Base-by-base conservation (phyloP, 1,140 invertebrate genomes). In the Brachionus manjavacas region DNA sequence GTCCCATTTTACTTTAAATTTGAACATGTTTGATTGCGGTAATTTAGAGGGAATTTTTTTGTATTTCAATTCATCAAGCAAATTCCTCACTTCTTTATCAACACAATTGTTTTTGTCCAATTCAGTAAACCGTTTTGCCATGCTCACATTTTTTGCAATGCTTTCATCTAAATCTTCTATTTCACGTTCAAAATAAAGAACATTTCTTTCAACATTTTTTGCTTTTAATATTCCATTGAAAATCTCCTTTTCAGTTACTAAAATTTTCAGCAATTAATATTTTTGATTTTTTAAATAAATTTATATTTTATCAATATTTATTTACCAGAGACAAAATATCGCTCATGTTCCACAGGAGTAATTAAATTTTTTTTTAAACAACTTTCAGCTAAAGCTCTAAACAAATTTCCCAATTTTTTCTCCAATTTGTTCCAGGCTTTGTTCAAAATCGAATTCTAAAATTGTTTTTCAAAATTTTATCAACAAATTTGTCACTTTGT, bases 51-150 rank as follows among this genome's bases (percentile, higher is more conserved):
- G 68, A 16, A 68, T 85, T 83, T 39, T 78, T 52, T 68, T 83
- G 16, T 78, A 35, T 85, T 72, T 85, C 49, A 83, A 84, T 49
- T 83, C 78, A 80, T 68, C 43, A n/a, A 79, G 66, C 23, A 35
- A 84, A 52, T 1, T 70, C 39, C 16, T 46, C 12, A 66, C 55
- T 41, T 8, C 52, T 16, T 11, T 76, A 31, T 83, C 68, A 14
- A 84, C 31, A 12, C 46, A 52, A 35, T 52, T 52, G n/a, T 74
- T 74, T 2, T 52, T n/a, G 23, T 55, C 46, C 25, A 72, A 49
- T 46, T 83, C 55, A 12, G 35, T 83, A 35, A 68, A 68, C 28
- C 72, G 0, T 20, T 88, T 95, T 94, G 86, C 94, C 93, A 43
- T 16, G 4, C n/a, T n/a, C 12, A 60, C 41, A 72, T 84, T 74